A percentile compares a stretch with the other conserved stretches of the same genome.
Evolutionary conservation across 2,797 vertebrate species (phyloP).

Genomic region (Acestrorhynchus altus): DNA sequence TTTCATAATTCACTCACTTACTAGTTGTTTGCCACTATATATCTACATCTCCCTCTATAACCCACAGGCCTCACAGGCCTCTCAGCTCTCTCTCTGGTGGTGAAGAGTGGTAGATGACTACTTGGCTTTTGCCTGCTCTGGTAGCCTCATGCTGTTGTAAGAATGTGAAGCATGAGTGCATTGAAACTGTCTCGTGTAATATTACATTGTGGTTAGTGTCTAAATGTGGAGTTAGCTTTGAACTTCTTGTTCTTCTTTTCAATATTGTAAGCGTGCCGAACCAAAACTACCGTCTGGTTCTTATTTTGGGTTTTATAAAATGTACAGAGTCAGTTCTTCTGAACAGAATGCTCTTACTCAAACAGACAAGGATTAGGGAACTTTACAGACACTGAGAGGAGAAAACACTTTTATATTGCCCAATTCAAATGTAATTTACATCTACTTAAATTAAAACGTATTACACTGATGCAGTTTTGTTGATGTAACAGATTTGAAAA

Average conservation of each 20-base stretch:
- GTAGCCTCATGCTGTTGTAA: slow-evolving; percentile 52
- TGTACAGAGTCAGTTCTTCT: slow-evolving; percentile 20
- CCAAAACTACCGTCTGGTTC: slow-evolving; percentile 45
- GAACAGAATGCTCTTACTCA: slow-evolving; percentile 18
- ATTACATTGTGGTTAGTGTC: slow-evolving; percentile 59
- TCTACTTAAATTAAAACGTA: background rate
- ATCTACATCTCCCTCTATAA: background rate
- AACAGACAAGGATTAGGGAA: background rate
- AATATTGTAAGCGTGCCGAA: slow-evolving; percentile 30
- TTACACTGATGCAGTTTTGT: background rate
- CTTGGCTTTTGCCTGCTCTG: slow-evolving; percentile 34
- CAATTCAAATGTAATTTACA: background rate
- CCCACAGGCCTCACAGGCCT: background rate
- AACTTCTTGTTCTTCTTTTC: slow-evolving; percentile 52
- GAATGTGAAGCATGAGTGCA: slow-evolving; percentile 53
- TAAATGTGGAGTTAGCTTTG: slow-evolving; percentile 55
- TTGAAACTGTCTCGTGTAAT: slow-evolving; percentile 55
- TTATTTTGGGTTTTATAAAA: slow-evolving; percentile 50
- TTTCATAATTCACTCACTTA: too few relatives aligned
- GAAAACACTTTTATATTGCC: background rate
- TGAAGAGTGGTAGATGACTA: slow-evolving; percentile 23
- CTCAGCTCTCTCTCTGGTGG: background rate
- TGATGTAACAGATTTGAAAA: background rate
- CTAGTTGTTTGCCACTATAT: background rate
- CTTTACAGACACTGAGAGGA: background rate